Base-by-base conservation (phyloP, 2,113 vertebrate genomes). In the Cololabis saira region DNA sequence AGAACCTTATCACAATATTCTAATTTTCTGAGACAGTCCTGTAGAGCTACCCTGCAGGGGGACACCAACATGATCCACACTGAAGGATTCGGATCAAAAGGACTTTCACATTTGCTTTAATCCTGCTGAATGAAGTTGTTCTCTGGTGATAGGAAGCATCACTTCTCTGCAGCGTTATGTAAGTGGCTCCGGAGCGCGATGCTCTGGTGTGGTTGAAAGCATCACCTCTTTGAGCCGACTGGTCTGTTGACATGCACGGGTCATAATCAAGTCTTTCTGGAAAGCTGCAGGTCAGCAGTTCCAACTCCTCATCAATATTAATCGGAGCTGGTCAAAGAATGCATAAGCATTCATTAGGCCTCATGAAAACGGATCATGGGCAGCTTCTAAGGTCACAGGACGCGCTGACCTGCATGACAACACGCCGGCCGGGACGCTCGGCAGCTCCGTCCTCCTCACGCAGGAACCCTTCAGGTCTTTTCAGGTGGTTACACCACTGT, bases 281-380 rank as follows among this genome's bases (percentile, higher is more conserved):
- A 83, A 66, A 75, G 48, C 53, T 77, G 60, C 65, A 1, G 61
- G 78, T 90, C 92, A 90, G 90, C 90, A 77, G 27, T 74, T 52
- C 42, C 40, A 2, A 47, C n/a, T 24, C 10, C 61, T 83, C 88
- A 91, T 92, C 86, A 87, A 89, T 92, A 91, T 92, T 91, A 81
- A 93, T 89, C 81, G 60, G 54, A 67, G 81, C 53, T 58, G 81
- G 60, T 80, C 63, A 19, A 75, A 84, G 75, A 67, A 83, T 86
- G 82, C 73, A 84, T 82, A 85, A 87, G 81, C 80, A 76, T 87
- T 90, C 80, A 85, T 91, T 89, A 87, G 71, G 37, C 62, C 67
- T 90, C 83, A 88, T 90, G 76, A 88, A 82, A 85, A 58, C 67
- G 70, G 85, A 90, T 93, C 80, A 87, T 49, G 70, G 40, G 24